These are phyloP conservation scores for Drosophila parvula DNA, from an alignment of 1,140 invertebrate species.

Conservation along the genomic window DNA sequence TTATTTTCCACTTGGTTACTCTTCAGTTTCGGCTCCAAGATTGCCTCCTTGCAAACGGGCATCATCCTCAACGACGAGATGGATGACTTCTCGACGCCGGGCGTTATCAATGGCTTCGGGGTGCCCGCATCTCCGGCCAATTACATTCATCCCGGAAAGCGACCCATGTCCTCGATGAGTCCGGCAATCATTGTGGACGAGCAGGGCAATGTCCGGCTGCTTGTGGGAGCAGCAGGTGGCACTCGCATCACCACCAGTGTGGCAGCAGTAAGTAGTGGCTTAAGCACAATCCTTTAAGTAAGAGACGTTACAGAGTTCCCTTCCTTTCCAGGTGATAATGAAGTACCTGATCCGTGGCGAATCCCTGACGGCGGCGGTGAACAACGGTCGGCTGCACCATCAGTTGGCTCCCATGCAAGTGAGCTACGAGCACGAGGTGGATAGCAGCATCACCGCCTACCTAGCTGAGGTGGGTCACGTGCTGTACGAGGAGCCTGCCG, in stretches of 20 bases:
- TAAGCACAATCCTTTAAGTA: not conserved
- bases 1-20: not conserved
- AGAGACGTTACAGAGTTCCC: not conserved
- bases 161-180: constrained; percentile 97
- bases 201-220: constrained; percentile 90
- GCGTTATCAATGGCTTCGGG: constrained; percentile 91
- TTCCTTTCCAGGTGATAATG: constrained; percentile 86
- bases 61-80: constrained; percentile 97
- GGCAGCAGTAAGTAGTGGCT: constrained; percentile 72
- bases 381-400: constrained; percentile 94
- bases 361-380: constrained; percentile 91
- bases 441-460: constrained; percentile 64
- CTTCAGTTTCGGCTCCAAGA: constrained; percentile 90
- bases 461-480: constrained; percentile 83
- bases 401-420: constrained; percentile 95
- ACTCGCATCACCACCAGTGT: constrained; percentile 95
- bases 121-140: constrained; percentile 92
- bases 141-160: constrained; percentile 92
- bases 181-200: constrained; percentile 93
- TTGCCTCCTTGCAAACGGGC: constrained; percentile 91
- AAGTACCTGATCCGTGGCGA: constrained; percentile 90
- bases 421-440: constrained; percentile 68
- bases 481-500: constrained; percentile 79
- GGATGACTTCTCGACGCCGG: constrained; percentile 97
- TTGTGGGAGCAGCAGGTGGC: constrained; percentile 96